Evolutionary conservation across 2,113 vertebrate species (phyloP), one percentile per base, ranked within the genome.

Genomic region (Dromaius novaehollandiae): DNA sequence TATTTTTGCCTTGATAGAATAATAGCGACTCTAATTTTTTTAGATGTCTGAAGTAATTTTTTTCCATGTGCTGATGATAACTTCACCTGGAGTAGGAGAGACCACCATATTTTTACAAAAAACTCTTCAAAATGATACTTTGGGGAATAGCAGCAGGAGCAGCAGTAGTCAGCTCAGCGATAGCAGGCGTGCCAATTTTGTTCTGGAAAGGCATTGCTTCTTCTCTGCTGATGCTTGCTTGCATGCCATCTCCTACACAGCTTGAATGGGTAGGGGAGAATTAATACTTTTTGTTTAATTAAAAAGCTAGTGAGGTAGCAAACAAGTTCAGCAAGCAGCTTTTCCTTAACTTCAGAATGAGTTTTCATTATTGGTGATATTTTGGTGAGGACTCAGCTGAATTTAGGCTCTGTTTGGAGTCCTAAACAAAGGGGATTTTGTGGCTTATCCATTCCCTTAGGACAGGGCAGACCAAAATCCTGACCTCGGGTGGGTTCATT

Each of bases 251-350:
- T 87, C 53, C 84, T n/a, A 61, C 40, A 66, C 68, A 88, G 78
- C 87, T 95, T 94, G 84, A 91, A 70, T 78, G 40, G 89, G 44
- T 38, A 51, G 60, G 30, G 46, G 87, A 93, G 68, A 89, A 89
- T 66, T 65, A 85, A 85, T 94, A 74, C 20, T 70, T 94, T 80
- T 68, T 55, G 66, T 93, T 93, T 95, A 85, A 95, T 89, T 97
- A 86, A 86, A 89, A 95, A 95, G 30, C 30, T 87, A 82, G 50
- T 86, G 68, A 88, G 32, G 64, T 85, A 88, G 64, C 64, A 95
- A 89, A 81, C 13, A 66, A 82, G 70, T 77, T 70, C 66, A 89
- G 51, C 36, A 58, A 95, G 58, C 16, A 58, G 13, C 25, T 88
- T 88, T 89, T 91, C 66, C 40, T 80, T 89, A 73, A 65, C 53